phyloP scores from a whole-genome alignment of 2,888 invertebrate genomes.

The Ceraclea dissimilis region DNA sequence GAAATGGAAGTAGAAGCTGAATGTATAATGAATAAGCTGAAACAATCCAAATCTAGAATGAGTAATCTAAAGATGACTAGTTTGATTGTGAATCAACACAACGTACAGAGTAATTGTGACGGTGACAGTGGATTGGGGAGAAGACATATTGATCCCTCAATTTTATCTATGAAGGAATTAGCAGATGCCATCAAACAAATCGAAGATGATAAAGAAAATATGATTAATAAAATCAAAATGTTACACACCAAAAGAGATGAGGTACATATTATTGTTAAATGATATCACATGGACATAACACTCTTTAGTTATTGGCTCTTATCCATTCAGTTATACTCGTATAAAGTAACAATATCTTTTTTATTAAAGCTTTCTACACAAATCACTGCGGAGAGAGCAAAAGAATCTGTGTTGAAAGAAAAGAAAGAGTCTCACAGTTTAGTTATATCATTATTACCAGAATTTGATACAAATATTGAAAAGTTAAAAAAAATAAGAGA shows the following conservation, averaged over 20 bases:
- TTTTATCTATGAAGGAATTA: constrained; percentile 11
- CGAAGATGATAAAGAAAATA: constrained; percentile 10
- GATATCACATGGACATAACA: neutral
- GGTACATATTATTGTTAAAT: constrained; percentile 4
- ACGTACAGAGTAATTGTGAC: too few species aligned
- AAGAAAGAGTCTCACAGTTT: constrained; percentile 19
- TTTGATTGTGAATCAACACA: neutral
- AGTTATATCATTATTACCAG: constrained; percentile 15
- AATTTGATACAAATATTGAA: constrained; percentile 16
- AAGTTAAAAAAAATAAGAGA: constrained; percentile 15
- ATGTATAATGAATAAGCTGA: constrained; percentile 15
- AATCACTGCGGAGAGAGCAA: constrained; percentile 4
- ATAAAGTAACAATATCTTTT: neutral
- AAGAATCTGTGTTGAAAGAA: constrained; percentile 11
- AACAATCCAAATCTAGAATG: constrained; percentile 4
- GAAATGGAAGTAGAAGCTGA: constrained; percentile 13
- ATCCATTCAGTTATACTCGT: neutral
- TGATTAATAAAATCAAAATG: constrained; percentile 10
- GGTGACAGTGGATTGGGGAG: neutral
- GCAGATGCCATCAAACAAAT: constrained; percentile 4
- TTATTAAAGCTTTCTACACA: constrained; percentile 4
- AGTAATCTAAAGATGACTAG: constrained; percentile 1
- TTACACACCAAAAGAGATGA: constrained; percentile 6
- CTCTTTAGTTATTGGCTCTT: neutral
- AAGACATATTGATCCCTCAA: neutral